Percentiles rank a stretch among this genome's conserved stretches.
Conservation (phyloP, 2,888 invertebrate genomes). For the Trichogramma dendrolimi region DNA sequence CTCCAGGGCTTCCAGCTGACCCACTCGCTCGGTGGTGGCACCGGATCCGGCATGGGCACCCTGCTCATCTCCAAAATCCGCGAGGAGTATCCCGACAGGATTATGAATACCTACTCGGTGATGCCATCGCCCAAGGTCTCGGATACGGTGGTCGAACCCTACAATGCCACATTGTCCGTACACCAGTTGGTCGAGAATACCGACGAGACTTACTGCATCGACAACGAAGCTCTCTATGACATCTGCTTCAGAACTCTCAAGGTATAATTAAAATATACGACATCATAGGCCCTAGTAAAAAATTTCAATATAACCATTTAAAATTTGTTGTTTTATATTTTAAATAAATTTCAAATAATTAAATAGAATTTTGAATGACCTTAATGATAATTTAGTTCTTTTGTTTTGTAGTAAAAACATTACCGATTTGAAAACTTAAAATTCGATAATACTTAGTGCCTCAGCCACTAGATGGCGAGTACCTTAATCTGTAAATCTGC, state of each 20-base stretch:
- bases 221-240: conserved; percentile 89
- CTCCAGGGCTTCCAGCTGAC: conserved; percentile 81
- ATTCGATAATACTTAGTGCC: no score
- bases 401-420: no score
- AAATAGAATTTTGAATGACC: no score
- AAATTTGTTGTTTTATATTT: neutral
- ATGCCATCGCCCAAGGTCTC: conserved; percentile 84
- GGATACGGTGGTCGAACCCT: conserved; percentile 89
- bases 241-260: conserved; percentile 90
- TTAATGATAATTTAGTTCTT: no score
- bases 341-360: no score
- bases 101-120: conserved; percentile 70
- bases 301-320: neutral
- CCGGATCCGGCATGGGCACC: conserved; percentile 75
- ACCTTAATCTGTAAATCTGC: no score
- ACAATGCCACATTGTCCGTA: conserved; percentile 86
- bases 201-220: conserved; percentile 88
- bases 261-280: conserved; percentile 37
- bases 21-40: conserved; percentile 77
- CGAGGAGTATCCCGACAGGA: conserved; percentile 84
- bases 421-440: no score
- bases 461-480: neutral
- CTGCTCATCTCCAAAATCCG: conserved; percentile 84
- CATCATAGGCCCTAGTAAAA: neutral
- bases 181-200: conserved; percentile 90